Percentiles rank a stretch among this genome's conserved stretches.
These are phyloP conservation scores for Phyllostomus hastatus DNA, from an alignment of 2,113 vertebrate genomes.

Conservation along the genomic window DNA sequence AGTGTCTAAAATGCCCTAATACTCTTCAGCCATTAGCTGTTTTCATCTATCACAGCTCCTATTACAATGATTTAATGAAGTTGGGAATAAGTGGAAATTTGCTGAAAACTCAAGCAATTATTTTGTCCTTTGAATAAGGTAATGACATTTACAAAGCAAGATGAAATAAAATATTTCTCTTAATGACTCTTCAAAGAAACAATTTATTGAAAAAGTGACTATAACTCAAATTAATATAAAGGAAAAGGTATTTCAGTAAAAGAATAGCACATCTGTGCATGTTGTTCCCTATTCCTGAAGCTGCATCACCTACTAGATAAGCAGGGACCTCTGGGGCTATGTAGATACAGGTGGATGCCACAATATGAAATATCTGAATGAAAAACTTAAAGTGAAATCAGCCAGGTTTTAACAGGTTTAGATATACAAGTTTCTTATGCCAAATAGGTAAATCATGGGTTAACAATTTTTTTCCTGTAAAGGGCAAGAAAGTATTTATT, in stretches of 20 bases:
- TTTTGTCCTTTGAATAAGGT: background rate
- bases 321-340: background rate
- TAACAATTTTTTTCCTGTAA: background rate
- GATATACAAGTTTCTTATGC: background rate
- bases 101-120: background rate
- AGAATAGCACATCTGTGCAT: background rate
- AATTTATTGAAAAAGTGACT: background rate
- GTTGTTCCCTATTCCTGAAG: background rate
- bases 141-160: slow-evolving; percentile 17
- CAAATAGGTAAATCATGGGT: background rate
- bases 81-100: background rate
- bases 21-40: background rate
- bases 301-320: background rate
- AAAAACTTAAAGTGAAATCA: background rate
- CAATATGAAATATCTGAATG: background rate
- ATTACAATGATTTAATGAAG: background rate
- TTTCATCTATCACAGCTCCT: background rate
- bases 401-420: background rate
- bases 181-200: slow-evolving; percentile 26
- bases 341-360: background rate
- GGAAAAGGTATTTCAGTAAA: background rate
- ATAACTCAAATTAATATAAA: background rate
- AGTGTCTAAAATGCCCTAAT: background rate
- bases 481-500: background rate
- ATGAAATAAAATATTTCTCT: background rate